Evolutionary conservation across 2,888 invertebrate species (phyloP).

Genomic region (Parelbella ahira): DNA sequence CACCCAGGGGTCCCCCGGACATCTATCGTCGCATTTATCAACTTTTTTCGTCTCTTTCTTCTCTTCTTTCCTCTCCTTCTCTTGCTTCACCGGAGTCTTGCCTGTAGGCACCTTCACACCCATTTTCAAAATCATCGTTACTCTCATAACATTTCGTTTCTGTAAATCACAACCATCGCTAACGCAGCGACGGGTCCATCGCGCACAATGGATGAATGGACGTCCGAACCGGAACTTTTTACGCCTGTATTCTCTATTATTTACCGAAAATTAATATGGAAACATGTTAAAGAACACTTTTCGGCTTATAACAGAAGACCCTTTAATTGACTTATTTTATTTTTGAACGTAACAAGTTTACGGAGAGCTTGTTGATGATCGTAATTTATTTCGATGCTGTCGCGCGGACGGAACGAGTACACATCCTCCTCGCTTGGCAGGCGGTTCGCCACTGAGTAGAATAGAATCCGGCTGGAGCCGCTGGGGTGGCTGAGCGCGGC

Average conservation of each 20-base stretch:
- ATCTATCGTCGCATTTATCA: conserved; percentile 61
- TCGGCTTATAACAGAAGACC: neutral
- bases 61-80: conserved; percentile 42
- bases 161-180: conserved; percentile 3
- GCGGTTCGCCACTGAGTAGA: conserved; percentile 59
- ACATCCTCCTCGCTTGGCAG: conserved; percentile 50
- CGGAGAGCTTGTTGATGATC: conserved; percentile 45
- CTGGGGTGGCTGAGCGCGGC: conserved; percentile 24
- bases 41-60: conserved; percentile 43
- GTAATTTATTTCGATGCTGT: conserved; percentile 58
- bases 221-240: conserved; percentile 17
- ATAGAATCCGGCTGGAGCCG: conserved; percentile 28
- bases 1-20: conserved; percentile 64
- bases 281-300: conserved; percentile 9
- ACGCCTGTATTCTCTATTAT: conserved; percentile 3
- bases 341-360: conserved; percentile 12
- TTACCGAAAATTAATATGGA: neutral
- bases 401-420: conserved; percentile 35
- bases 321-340: neutral
- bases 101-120: conserved; percentile 59
- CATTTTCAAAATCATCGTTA: conserved; percentile 68
- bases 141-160: conserved; percentile 22
- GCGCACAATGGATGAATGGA: conserved; percentile 26
- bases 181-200: conserved; percentile 33
- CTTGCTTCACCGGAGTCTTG: conserved; percentile 42